phyloP scores from a whole-genome alignment of 2,888 invertebrate genomes.

The Plebejus argus region DNA sequence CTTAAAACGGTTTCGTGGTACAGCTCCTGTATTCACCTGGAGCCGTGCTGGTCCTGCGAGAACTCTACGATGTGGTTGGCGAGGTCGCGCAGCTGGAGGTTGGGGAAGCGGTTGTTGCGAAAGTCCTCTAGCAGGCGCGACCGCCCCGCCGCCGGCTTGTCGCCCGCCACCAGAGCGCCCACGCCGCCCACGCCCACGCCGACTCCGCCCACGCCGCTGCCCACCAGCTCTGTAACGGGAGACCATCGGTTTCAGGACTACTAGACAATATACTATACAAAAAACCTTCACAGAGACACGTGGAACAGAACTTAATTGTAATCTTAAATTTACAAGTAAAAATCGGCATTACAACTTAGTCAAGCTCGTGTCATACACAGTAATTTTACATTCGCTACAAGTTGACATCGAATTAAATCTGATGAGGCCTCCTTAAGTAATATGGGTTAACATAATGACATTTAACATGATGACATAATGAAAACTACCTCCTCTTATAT shows the following conservation, averaged over 20 bases:
- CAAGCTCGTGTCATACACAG: neutral
- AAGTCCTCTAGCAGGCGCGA: slow-evolving; percentile 97
- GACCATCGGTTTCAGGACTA: neutral
- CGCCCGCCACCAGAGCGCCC: slow-evolving; percentile 62
- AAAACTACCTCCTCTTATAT: neutral
- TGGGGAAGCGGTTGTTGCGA: slow-evolving; percentile 93
- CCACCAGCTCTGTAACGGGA: slow-evolving; percentile 58
- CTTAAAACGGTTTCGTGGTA: too few relatives aligned
- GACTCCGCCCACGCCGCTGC: slow-evolving; percentile 58
- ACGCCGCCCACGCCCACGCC: slow-evolving; percentile 47
- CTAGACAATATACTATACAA: neutral
- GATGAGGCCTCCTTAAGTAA: neutral
- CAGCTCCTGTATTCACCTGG: slow-evolving; percentile 70
- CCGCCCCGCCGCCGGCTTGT: slow-evolving; percentile 84
- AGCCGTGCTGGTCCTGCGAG: slow-evolving; percentile 99
- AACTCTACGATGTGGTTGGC: slow-evolving; percentile 99
- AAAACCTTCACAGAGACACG: neutral
- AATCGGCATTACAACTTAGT: neutral
- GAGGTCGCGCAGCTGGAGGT: slow-evolving; percentile 94
- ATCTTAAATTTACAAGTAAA: neutral
- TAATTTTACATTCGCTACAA: slow-evolving; percentile 12
- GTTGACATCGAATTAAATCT: slow-evolving; percentile 14
- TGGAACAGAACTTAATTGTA: neutral
- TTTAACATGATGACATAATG: neutral
- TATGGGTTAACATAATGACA: slow-evolving; percentile 12